Evolutionary conservation across 2,888 invertebrate genomes (phyloP).

Genomic region (Synergus itoensis): DNA sequence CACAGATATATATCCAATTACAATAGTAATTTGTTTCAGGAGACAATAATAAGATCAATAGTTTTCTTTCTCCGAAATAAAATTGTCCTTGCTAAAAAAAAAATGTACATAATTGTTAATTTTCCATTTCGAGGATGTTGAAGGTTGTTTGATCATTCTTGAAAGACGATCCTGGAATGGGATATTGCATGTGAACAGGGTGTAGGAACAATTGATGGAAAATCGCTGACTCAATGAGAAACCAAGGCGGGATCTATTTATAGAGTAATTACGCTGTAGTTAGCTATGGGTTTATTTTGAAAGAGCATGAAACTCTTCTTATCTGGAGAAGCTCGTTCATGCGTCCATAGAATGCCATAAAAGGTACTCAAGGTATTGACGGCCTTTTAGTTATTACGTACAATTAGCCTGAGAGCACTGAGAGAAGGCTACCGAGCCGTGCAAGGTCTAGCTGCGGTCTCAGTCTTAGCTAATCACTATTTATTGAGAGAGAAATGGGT

Average conservation of each 20-base stretch:
- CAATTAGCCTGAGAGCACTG: slow-evolving; percentile 67
- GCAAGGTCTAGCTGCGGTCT: slow-evolving; percentile 73
- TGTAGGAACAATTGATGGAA: slow-evolving; percentile 35
- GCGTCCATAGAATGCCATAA: slow-evolving; percentile 59
- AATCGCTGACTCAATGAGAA: slow-evolving; percentile 40
- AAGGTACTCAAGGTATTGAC: slow-evolving; percentile 64
- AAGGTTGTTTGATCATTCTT: neutral
- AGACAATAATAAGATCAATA: neutral
- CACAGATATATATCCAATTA: slow-evolving; percentile 4
- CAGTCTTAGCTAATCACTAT: slow-evolving; percentile 70
- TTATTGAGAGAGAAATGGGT: slow-evolving; percentile 62
- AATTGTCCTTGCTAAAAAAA: neutral
- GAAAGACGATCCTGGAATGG: neutral
- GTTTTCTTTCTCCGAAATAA: neutral
- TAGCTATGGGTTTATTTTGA: slow-evolving; percentile 42
- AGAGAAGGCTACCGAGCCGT: slow-evolving; percentile 68
- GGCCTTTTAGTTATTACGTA: slow-evolving; percentile 69
- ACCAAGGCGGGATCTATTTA: slow-evolving; percentile 16
- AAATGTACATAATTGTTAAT: neutral
- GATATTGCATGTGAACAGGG: neutral
- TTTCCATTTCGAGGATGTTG: neutral
- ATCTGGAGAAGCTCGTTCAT: slow-evolving; percentile 46
- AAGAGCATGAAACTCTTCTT: slow-evolving; percentile 42
- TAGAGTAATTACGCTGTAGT: slow-evolving; percentile 34
- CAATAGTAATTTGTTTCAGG: neutral